phyloP scores from a whole-genome alignment of 2,113 vertebrate species.

The Epinephelus fuscoguttatus region DNA sequence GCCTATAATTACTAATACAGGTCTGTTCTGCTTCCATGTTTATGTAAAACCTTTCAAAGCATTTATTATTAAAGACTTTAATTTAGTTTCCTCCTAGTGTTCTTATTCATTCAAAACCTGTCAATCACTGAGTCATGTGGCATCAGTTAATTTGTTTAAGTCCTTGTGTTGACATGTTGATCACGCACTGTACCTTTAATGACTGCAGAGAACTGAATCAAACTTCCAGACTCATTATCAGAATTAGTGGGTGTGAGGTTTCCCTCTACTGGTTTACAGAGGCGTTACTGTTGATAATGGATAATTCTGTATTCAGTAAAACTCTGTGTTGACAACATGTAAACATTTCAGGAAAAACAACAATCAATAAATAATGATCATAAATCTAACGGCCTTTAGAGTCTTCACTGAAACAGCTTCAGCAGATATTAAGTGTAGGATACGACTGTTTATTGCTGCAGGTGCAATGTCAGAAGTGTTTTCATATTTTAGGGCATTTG shows the following conservation, averaged over 20 bases:
- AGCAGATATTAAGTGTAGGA: background rate
- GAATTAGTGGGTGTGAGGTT: background rate
- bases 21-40: background rate
- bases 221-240: background rate
- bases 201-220: background rate
- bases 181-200: background rate
- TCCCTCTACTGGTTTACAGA: background rate
- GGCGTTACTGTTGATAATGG: background rate
- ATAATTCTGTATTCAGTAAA: background rate
- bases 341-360: background rate
- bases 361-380: no score
- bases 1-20: background rate
- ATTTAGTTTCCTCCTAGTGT: background rate
- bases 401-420: background rate
- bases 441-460: background rate
- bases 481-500: background rate
- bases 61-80: background rate
- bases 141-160: background rate
- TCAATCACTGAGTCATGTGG: background rate
- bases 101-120: background rate
- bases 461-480: background rate
- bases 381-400: no score
- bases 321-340: background rate
- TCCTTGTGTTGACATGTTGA: background rate
- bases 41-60: background rate